Percentiles rank a stretch among this genome's conserved stretches.
phyloP scores from a whole-genome alignment of 2,797 vertebrate genomes.

The Pangasius mekongensis region DNA sequence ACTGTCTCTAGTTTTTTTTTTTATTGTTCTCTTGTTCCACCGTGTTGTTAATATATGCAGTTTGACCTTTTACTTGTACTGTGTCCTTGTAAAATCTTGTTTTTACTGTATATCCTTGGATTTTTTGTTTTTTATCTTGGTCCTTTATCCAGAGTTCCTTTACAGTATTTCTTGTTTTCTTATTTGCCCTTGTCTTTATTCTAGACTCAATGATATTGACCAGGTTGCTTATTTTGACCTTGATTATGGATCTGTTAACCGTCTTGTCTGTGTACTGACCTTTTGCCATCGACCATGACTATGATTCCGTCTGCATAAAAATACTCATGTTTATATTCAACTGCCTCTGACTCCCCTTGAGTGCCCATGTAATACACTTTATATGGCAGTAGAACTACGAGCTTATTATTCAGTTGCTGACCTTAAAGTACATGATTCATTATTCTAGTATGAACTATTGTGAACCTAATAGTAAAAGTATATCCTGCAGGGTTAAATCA shows the following conservation, averaged over 20 bases:
- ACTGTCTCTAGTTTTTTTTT: background rate
- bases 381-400: background rate
- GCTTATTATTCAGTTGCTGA: background rate
- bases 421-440: background rate
- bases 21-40: background rate
- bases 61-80: background rate
- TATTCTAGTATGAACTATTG: background rate
- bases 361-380: background rate
- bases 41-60: background rate
- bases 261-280: conserved; percentile 1
- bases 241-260: background rate
- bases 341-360: background rate
- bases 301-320: background rate
- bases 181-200: background rate
- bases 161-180: background rate
- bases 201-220: background rate
- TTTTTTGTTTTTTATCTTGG: background rate
- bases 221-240: background rate
- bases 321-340: background rate
- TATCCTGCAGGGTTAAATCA: background rate
- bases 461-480: background rate
- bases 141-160: background rate
- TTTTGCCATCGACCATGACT: background rate
- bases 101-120: background rate
- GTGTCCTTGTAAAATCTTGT: background rate